Evolutionary conservation across 2,113 vertebrate genomes (phyloP).

Genomic region (Macrotus californicus): DNA sequence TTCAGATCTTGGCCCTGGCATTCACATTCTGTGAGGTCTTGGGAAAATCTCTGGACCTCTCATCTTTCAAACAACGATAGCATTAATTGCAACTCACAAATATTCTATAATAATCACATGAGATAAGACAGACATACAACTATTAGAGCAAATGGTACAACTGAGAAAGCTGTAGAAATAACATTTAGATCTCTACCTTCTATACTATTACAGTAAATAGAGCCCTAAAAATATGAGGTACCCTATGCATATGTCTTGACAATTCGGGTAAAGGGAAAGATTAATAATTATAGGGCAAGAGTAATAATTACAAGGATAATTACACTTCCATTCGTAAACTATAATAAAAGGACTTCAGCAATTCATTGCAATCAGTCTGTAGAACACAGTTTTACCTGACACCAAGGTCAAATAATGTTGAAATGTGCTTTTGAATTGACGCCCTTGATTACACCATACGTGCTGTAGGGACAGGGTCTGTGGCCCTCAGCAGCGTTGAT

Average conservation of each 20-base stretch:
- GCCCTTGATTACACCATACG: neutral
- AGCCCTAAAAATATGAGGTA: neutral
- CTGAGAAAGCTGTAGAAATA: slow-evolving; percentile 1
- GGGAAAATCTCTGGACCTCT: neutral
- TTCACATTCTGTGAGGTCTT: neutral
- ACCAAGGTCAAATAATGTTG: neutral
- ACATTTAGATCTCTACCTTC: neutral
- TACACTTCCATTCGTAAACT: slow-evolving; percentile 3
- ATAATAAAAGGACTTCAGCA: neutral
- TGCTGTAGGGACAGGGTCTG: neutral
- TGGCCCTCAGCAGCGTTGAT: neutral
- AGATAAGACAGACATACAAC: neutral
- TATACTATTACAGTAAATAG: neutral
- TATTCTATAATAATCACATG: neutral
- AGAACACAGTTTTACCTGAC: neutral
- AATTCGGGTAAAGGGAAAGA: neutral
- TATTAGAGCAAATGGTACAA: neutral
- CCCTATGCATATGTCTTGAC: neutral
- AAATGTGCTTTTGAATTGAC: neutral
- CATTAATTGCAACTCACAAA: neutral
- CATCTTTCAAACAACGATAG: neutral
- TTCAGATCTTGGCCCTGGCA: neutral
- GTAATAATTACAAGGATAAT: slow-evolving; percentile 21
- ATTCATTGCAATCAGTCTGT: neutral
- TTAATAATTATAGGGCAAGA: neutral